phyloP scores from a whole-genome alignment of 2,113 vertebrate species.

The Neotoma lepida region DNA sequence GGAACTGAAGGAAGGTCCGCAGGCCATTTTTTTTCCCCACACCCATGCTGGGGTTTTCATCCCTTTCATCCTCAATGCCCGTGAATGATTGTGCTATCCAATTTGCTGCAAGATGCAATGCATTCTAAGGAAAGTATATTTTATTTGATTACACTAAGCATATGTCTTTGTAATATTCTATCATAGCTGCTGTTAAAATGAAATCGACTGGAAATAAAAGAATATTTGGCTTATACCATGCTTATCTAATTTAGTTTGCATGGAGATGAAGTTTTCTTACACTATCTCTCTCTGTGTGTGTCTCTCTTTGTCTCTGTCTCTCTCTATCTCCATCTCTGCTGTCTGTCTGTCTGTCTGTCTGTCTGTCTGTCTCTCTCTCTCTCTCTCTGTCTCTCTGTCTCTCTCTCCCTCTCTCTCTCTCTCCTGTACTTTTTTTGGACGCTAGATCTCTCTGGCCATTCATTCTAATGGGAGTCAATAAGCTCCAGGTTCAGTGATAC shows the following conservation, averaged over 20 bases:
- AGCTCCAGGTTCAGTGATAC: neutral
- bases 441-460: neutral
- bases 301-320: neutral
- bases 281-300: neutral
- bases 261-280: neutral
- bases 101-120: neutral
- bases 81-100: neutral
- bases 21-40: too few species aligned
- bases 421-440: neutral
- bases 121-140: neutral
- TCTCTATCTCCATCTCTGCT: too few species aligned
- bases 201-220: neutral
- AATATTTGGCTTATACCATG: neutral
- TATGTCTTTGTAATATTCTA: neutral
- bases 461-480: neutral
- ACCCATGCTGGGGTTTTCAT: neutral
- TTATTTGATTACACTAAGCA: neutral
- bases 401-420: neutral
- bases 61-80: neutral
- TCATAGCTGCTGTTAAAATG: neutral
- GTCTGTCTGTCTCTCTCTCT: neutral
- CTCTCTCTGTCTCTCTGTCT: neutral
- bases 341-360: too few species aligned
- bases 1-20: fast-evolving
- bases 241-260: neutral